These are phyloP conservation scores for Carabus problematicus DNA, from an alignment of 2,888 invertebrate species.

Conservation along the genomic window DNA sequence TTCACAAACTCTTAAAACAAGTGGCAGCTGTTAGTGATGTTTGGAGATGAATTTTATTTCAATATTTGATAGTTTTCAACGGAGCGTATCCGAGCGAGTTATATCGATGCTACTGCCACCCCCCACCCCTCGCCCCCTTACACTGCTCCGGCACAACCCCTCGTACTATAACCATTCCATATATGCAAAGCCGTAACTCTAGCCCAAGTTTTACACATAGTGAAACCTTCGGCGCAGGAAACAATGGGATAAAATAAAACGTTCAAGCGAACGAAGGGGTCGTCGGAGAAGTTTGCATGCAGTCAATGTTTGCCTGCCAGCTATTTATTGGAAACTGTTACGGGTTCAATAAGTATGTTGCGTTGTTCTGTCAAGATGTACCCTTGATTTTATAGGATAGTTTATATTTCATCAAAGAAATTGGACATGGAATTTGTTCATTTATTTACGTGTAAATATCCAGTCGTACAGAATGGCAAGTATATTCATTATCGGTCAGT, in stretches of 20 bases:
- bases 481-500: too few relatives aligned
- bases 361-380: too few relatives aligned
- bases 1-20: constrained; percentile 62
- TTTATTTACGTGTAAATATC: too few relatives aligned
- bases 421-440: too few relatives aligned
- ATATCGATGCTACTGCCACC: constrained; percentile 48
- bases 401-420: too few relatives aligned
- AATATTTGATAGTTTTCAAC: constrained; percentile 62
- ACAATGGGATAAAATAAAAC: constrained; percentile 30
- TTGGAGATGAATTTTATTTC: constrained; percentile 63
- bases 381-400: too few relatives aligned
- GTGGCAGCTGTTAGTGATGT: constrained; percentile 62
- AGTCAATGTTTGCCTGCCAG: too few relatives aligned
- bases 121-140: not conserved
- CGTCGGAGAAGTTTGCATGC: too few relatives aligned
- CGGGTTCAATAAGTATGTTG: too few relatives aligned
- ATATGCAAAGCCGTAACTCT: constrained; percentile 39
- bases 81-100: constrained; percentile 49
- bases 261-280: too few relatives aligned
- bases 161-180: constrained; percentile 18
- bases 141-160: not conserved
- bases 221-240: constrained; percentile 25
- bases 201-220: constrained; percentile 30
- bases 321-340: too few relatives aligned
- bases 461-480: too few relatives aligned